A percentile compares a stretch with the other conserved stretches of the same genome.
These are phyloP conservation scores for Patiria pectinifera DNA, from an alignment of 53 echinoderm and acorn worm genomes.

Conservation along the genomic window DNA sequence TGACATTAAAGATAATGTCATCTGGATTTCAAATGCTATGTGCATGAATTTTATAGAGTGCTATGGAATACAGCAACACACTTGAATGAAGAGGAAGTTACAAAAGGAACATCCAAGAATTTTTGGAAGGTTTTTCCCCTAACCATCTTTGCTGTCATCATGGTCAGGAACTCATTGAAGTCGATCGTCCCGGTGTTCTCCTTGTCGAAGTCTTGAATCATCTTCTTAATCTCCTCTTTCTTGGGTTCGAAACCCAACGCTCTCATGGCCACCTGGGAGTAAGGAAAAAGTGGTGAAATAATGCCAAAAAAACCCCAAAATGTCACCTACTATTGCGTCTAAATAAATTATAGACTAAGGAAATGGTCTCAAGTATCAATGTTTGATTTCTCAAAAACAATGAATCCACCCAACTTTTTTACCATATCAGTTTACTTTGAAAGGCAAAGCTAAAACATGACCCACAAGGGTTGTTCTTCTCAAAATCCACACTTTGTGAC, in stretches of 20 bases:
- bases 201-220: slow-evolving; percentile 98
- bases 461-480: too few species aligned
- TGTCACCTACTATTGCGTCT: too few species aligned
- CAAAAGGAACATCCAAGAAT: neutral
- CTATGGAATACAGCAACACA: neutral
- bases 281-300: neutral
- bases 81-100: neutral
- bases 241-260: slow-evolving; percentile 99
- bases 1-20: too few species aligned
- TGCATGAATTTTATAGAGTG: too few species aligned
- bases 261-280: slow-evolving; percentile 94
- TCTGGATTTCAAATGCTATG: too few species aligned
- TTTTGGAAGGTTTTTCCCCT: neutral
- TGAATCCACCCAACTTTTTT: neutral
- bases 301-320: neutral
- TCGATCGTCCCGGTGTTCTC: slow-evolving; percentile 97
- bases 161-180: slow-evolving; percentile 96
- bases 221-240: slow-evolving; percentile 99
- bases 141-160: slow-evolving; percentile 99
- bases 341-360: too few species aligned
- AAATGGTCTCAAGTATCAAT: too few species aligned
- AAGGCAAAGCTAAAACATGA: too few species aligned
- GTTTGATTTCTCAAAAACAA: neutral
- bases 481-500: too few species aligned
- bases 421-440: too few species aligned